A percentile compares a stretch with the other conserved stretches of the same genome.
Evolutionary conservation across 2,888 invertebrate genomes (phyloP).

Genomic region (Noctua fimbriata): DNA sequence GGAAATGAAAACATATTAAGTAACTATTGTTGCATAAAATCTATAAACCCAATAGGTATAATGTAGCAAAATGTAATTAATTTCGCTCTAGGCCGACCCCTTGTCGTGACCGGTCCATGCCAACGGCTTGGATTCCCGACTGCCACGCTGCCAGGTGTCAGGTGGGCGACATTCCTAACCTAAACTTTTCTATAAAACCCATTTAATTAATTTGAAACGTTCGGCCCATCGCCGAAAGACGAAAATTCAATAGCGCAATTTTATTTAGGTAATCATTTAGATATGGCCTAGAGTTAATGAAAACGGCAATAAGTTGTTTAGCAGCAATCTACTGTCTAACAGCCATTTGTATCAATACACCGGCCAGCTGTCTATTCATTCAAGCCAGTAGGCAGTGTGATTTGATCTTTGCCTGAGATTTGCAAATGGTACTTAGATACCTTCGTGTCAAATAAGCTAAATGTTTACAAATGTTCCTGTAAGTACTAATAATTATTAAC

Average conservation of each 20-base stretch:
- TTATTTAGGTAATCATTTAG: neutral
- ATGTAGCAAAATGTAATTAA: neutral
- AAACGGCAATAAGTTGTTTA: slow-evolving; percentile 3
- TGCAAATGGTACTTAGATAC: slow-evolving; percentile 25
- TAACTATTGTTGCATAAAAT: neutral
- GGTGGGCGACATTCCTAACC: slow-evolving; percentile 29
- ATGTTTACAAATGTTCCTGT: neutral
- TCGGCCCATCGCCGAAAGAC: no score
- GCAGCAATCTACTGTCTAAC: slow-evolving; percentile 18
- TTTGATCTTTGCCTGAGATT: slow-evolving; percentile 27
- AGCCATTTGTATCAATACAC: slow-evolving; percentile 28
- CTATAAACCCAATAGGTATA: neutral
- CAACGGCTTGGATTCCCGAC: slow-evolving; percentile 6
- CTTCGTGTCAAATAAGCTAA: neutral
- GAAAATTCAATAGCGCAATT: neutral
- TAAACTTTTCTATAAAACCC: slow-evolving; percentile 24
- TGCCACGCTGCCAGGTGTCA: slow-evolving; percentile 3
- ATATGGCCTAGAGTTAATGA: neutral
- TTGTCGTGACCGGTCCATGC: slow-evolving; percentile 38
- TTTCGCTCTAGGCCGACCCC: neutral
- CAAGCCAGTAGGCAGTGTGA: slow-evolving; percentile 4
- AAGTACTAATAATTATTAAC: neutral
- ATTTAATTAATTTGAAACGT: no score
- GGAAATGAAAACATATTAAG: neutral
- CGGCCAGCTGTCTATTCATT: slow-evolving; percentile 11